phyloP scores from a whole-genome alignment of 2,888 invertebrate genomes.

The Ypsolopha scabrella region DNA sequence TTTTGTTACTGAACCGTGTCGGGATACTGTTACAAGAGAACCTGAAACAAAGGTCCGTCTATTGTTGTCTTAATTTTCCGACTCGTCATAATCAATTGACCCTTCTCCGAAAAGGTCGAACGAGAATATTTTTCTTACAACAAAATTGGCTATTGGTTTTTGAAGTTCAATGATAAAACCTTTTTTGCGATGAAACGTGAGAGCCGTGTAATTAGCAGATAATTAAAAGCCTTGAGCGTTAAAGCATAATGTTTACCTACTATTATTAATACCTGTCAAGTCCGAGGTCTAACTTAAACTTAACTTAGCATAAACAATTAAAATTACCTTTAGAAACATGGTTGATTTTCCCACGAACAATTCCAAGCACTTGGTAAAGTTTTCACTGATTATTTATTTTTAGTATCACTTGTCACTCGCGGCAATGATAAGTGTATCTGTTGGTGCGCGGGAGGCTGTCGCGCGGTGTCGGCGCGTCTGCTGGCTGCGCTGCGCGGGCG shows the following conservation, averaged over 20 bases:
- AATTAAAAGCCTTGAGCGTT: neutral
- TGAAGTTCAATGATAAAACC: too few relatives aligned
- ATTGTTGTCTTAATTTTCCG: neutral
- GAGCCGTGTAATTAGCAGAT: neutral
- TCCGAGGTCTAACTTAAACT: conserved; percentile 16
- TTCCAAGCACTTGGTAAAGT: neutral
- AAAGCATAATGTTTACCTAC: neutral
- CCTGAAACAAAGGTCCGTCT: neutral
- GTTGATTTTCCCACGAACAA: neutral
- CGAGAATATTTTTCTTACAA: too few relatives aligned
- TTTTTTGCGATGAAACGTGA: neutral
- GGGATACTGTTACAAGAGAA: neutral
- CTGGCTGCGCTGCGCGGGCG: conserved; percentile 47
- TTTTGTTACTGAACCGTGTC: neutral
- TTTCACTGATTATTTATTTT: neutral
- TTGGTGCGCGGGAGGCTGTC: conserved; percentile 56
- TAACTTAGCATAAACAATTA: neutral
- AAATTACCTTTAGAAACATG: neutral
- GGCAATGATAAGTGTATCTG: conserved; percentile 13
- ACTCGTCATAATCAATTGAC: neutral
- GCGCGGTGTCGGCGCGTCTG: conserved; percentile 55
- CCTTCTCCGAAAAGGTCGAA: too few relatives aligned
- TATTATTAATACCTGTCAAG: conserved; percentile 16
- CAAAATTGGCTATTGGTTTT: too few relatives aligned
- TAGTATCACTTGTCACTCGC: conserved; percentile 34